Evolutionary conservation across 2,888 invertebrate genomes (phyloP).

Genomic region (Autographa gamma): DNA sequence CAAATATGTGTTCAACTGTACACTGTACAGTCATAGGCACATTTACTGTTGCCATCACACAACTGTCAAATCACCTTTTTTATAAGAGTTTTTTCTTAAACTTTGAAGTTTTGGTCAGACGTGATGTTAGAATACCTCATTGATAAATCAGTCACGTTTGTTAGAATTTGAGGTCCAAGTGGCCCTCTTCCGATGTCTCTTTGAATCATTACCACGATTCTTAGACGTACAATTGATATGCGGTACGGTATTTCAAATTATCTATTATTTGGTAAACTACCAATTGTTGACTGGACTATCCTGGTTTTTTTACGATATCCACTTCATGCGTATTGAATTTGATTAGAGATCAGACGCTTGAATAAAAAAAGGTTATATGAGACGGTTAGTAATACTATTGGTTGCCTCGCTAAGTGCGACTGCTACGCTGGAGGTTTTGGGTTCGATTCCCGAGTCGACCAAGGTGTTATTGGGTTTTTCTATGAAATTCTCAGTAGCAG

Average conservation of each 20-base stretch:
- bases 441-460: no score
- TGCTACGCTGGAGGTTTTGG: no score
- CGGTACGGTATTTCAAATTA: not conserved
- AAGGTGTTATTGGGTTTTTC: no score
- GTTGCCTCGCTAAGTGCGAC: no score
- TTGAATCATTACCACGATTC: not conserved
- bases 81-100: slow-evolving; percentile 26
- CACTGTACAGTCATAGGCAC: slow-evolving; percentile 16
- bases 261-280: slow-evolving; percentile 1
- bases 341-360: no score
- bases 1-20: not conserved
- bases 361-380: no score
- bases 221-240: not conserved
- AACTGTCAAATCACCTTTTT: slow-evolving; percentile 27
- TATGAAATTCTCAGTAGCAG: no score
- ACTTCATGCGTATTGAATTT: no score
- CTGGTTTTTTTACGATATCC: no score
- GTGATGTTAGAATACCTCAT: slow-evolving; percentile 16
- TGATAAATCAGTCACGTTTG: not conserved
- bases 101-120: slow-evolving; percentile 30
- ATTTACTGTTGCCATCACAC: slow-evolving; percentile 32
- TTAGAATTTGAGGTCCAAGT: slow-evolving; percentile 27
- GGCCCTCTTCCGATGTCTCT: not conserved
- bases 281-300: not conserved
- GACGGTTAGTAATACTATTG: no score